phyloP scores from a whole-genome alignment of 2,888 invertebrate genomes.

The Hymenopus coronatus region DNA sequence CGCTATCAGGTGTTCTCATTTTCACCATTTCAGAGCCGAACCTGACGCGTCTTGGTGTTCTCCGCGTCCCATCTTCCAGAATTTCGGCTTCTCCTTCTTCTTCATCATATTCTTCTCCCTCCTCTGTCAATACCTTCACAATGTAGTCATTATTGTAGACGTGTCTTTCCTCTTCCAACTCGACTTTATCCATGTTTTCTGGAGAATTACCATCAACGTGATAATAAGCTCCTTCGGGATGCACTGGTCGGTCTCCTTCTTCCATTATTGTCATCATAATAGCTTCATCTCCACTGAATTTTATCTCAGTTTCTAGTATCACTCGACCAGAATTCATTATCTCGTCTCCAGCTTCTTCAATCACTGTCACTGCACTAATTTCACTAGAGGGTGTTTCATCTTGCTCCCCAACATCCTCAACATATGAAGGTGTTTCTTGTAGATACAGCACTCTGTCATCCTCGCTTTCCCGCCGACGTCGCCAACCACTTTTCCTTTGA shows the following conservation, averaged over 20 bases:
- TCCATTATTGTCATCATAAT: conserved; percentile 83
- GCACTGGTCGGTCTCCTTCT: conserved; percentile 45
- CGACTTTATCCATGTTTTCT: conserved; percentile 45
- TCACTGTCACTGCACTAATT: not conserved
- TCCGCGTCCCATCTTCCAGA: conserved; percentile 43
- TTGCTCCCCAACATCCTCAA: not conserved
- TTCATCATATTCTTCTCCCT: conserved; percentile 50
- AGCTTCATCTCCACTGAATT: conserved; percentile 74
- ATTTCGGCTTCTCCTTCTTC: conserved; percentile 54
- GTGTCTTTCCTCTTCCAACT: conserved; percentile 34
- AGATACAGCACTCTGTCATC: not conserved
- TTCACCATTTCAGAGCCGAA: conserved; percentile 87
- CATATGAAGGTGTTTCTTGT: not conserved
- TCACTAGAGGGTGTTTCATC: conserved; percentile 19
- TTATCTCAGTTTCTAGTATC: conserved; percentile 79
- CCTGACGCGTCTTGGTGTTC: conserved; percentile 69
- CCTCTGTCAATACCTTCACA: conserved; percentile 53
- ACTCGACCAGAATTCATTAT: conserved; percentile 48
- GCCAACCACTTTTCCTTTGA: conserved; percentile 17
- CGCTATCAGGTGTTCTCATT: conserved; percentile 81
- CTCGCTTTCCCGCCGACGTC: not conserved
- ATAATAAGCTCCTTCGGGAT: not conserved
- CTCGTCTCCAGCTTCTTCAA: conserved; percentile 1
- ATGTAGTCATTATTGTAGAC: conserved; percentile 51
- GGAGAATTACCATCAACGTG: not conserved